Percentiles rank a stretch among this genome's conserved stretches.
Conservation (phyloP, 2,888 invertebrate species). For the Margaritifera margaritifera region DNA sequence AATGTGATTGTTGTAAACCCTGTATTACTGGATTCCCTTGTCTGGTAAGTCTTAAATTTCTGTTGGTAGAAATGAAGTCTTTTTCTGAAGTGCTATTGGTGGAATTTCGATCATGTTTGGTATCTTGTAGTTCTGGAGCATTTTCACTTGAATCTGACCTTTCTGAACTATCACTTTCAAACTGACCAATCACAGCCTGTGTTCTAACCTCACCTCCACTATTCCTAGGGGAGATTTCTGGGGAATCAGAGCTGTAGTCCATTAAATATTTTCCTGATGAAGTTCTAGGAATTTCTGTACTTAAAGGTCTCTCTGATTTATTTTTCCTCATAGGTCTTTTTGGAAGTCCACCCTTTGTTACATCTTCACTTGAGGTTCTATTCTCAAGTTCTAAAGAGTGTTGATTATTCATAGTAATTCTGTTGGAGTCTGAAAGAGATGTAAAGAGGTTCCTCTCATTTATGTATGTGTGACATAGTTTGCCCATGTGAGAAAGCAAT, state of each 20-base stretch:
- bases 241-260: conserved; percentile 37
- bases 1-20: too few relatives aligned
- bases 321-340: conserved; percentile 35
- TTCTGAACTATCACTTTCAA: too few relatives aligned
- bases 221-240: conserved; percentile 32
- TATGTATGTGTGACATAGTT: too few relatives aligned
- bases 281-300: background rate
- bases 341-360: conserved; percentile 12
- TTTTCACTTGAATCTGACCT: too few relatives aligned
- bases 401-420: too few relatives aligned
- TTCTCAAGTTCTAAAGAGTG: too few relatives aligned
- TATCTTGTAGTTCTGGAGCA: too few relatives aligned
- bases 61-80: background rate
- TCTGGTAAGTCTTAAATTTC: background rate
- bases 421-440: too few relatives aligned
- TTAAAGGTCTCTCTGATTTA: conserved; percentile 21
- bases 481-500: too few relatives aligned
- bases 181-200: background rate
- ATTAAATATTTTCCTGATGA: conserved; percentile 21
- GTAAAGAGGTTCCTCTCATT: too few relatives aligned
- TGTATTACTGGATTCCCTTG: background rate
- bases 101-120: background rate
- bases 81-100: background rate
- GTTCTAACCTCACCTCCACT: background rate
- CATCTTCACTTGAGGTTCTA: too few relatives aligned